Base-by-base conservation (phyloP, 2,888 invertebrate species). In the Erebia aethiops region DNA sequence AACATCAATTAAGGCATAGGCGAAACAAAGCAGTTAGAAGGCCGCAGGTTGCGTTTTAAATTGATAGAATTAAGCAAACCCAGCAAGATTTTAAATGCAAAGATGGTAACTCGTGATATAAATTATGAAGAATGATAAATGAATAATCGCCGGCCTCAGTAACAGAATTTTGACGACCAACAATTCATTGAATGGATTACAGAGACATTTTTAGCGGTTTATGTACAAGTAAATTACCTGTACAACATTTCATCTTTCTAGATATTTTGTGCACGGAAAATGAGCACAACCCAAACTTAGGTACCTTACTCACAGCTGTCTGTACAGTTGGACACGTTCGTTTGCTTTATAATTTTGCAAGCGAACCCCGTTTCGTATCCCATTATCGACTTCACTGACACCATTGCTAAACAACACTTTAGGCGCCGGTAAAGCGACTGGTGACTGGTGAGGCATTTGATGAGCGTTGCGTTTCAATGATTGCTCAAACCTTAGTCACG, bases 401-500 rank as follows among this genome's bases (percentile, higher is more conserved):
- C 71, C 75, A 77, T 77, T 77, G 77, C 77, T 78, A 77, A 79
- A 80, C 75, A 77, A 76, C 79, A 79, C 80, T 81, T 77, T 80
- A 77, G 79, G 78, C 78, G 75, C 78, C 67, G 75, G 73, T 72
- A 64, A 21, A 74, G 71, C 71, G 54, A 18, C 54, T 54, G 16
- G 16, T 18, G 67, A 35, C 54, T 54, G 16, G 16, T 18, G 67
- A 35, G 77, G 82, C 80, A 81, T 69, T 82, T 85, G 88, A 88
- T 86, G 87, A 84, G 85, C 79, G 85, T 84, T 87, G 84, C 87
- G 83, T 85, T 83, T 79, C 78, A 82, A 84, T 86, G 84, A 87
- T 88, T 89, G 86, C 87, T 82, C 81, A 87, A 88, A 89, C 87
- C 84, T 85, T 82, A 89, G 88, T 90, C 91, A 91, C 91, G 91